Conservation (phyloP, 2,888 invertebrate genomes). For the Acronicta leporina region DNA sequence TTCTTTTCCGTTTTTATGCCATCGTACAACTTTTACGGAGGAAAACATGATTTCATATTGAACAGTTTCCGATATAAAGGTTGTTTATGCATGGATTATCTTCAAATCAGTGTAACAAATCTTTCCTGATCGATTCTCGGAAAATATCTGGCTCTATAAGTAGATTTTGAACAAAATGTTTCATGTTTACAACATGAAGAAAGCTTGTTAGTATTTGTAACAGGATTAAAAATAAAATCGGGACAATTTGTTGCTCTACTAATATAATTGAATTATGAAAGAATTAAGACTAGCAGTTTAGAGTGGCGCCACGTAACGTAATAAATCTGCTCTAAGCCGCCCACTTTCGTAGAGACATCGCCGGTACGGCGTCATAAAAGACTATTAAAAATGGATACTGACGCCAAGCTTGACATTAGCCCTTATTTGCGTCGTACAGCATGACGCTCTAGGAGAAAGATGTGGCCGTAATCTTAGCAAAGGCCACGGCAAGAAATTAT, state of each 20-base stretch:
- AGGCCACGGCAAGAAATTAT: constrained; percentile 20
- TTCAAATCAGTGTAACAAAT: constrained; percentile 32
- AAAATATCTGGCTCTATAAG: constrained; percentile 17
- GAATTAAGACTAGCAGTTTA: constrained; percentile 13
- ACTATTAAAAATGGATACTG: constrained; percentile 24
- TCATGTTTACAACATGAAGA: constrained; percentile 3
- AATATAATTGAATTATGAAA: constrained; percentile 18
- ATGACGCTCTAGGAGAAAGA: constrained; percentile 34
- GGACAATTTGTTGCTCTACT: constrained; percentile 14
- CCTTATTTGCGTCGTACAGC: constrained; percentile 24
- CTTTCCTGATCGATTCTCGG: constrained; percentile 19
- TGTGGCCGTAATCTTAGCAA: constrained; percentile 28
- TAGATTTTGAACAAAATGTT: constrained; percentile 1
- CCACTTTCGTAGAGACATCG: constrained; percentile 5
- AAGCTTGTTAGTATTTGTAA: constrained; percentile 5
- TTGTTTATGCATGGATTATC: constrained; percentile 31
- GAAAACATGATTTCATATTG: constrained; percentile 33
- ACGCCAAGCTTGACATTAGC: constrained; percentile 14
- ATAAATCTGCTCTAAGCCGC: constrained; percentile 11
- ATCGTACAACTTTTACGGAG: constrained; percentile 51
- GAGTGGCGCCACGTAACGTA: not conserved
- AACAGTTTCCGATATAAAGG: constrained; percentile 35
- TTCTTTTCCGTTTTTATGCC: constrained; percentile 52
- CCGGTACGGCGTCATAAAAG: constrained; percentile 8
- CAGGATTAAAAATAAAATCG: constrained; percentile 3